Base-by-base conservation (phyloP, 2,113 vertebrate species). In the Malaclemys terrapin region DNA sequence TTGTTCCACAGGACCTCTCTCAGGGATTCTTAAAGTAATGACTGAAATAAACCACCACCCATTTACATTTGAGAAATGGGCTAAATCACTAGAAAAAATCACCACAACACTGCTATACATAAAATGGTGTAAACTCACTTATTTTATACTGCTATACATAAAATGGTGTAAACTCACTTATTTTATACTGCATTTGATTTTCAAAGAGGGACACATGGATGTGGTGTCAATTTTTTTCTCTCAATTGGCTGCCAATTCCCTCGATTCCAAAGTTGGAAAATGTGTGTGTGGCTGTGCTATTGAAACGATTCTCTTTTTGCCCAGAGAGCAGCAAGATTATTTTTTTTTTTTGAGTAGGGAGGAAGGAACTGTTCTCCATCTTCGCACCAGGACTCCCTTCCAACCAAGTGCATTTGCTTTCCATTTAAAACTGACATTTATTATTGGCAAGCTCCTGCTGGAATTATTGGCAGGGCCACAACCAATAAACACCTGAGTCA, bases 31-130 rank as follows among this genome's bases (percentile, higher is more conserved):
- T 94, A 54, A 92, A 95, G 94, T n/a, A 45, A 52, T 0, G 0
- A 85, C 89, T 78, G 80, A 94, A 94, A 87, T 3, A 78, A 95
- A 94, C 93, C 94, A 80, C 75, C 75, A 94, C 57, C 85, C 83
- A 96, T 90, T 96, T 95, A 89, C 89, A 87, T 89, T 79, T 31
- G 85, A 89, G 88, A 95, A 96, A 95, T 90, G 95, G 92, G 13
- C 93, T 89, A 95, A 90, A 90, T 14, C 62, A 47, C 85, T n/a
- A 92, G 93, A 87, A 88, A 88, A 94, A 96, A 88, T 1, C 49
- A 96, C 89, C 54, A 11, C 4, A 57, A 82, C 84, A 52, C 54
- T 94, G 84, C 92, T 95, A 90, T 45, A 95, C 89, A 96, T 86
- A 97, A 82, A 96, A 85, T 76, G 83, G 25, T 1, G 35, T 47